A percentile compares a stretch with the other conserved stretches of the same genome.
Conservation (phyloP, 2,113 vertebrate genomes). For the Paratilapia polleni region DNA sequence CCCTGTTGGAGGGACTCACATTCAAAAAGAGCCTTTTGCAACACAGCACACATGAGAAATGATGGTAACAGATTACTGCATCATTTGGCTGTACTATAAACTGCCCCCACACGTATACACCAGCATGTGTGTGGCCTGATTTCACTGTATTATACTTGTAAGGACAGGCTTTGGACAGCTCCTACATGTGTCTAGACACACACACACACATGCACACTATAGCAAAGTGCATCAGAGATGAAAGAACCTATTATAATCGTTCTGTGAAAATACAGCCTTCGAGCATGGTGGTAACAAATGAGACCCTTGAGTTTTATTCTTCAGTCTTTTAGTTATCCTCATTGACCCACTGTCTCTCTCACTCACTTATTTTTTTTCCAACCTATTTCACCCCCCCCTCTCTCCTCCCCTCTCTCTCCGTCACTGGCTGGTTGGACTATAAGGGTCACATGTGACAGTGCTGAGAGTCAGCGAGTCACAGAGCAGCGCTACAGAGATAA, state of each 20-base stretch:
- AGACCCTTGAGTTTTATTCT: conserved; percentile 53
- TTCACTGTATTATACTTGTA: conserved; percentile 26
- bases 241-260: conserved; percentile 49
- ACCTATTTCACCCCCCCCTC: conserved; percentile 25
- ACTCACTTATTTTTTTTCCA: conserved; percentile 29
- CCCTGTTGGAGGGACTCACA: conserved; percentile 76
- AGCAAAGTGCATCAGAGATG: conserved; percentile 32
- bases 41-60: conserved; percentile 34
- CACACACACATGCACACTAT: neutral
- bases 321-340: conserved; percentile 58
- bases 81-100: conserved; percentile 56
- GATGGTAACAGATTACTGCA: conserved; percentile 52
- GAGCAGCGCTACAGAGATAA: conserved; percentile 82
- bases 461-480: conserved; percentile 75
- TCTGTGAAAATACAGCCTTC: conserved; percentile 30
- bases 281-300: conserved; percentile 54
- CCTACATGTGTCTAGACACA: neutral
- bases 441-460: conserved; percentile 79
- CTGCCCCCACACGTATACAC: conserved; percentile 11
- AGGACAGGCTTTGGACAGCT: conserved; percentile 4
- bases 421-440: conserved; percentile 58
- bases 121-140: conserved; percentile 44
- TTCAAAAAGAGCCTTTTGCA: conserved; percentile 27
- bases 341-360: conserved; percentile 51
- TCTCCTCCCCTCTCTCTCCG: neutral